These are phyloP conservation scores for Epinotia nisella DNA, from an alignment of 2,888 invertebrate genomes.

Conservation along the genomic window DNA sequence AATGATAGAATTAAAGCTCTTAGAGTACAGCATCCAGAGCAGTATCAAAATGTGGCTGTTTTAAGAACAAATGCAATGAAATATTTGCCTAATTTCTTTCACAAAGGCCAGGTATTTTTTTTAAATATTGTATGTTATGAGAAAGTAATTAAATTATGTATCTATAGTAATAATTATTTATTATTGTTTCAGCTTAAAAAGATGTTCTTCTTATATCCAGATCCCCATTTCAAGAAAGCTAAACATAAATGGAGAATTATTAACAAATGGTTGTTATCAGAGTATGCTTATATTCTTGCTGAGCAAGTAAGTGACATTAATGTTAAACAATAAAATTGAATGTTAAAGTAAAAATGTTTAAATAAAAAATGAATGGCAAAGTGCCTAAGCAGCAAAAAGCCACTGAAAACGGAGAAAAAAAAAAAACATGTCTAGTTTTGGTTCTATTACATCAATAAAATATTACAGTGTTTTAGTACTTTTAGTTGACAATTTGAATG, in stretches of 20 bases:
- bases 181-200: constrained; percentile 90
- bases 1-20: constrained; percentile 96
- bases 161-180: neutral
- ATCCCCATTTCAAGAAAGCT: constrained; percentile 99
- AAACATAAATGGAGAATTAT: constrained; percentile 99
- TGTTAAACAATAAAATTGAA: neutral
- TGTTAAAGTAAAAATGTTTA: neutral
- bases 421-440: too few relatives aligned
- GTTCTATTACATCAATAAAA: neutral
- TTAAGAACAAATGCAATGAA: constrained; percentile 99
- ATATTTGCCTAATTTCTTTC: constrained; percentile 98
- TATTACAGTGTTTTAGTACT: neutral
- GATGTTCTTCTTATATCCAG: constrained; percentile 99
- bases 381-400: too few relatives aligned
- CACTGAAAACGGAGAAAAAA: too few relatives aligned
- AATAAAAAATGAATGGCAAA: too few relatives aligned
- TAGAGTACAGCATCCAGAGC: constrained; percentile 88
- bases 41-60: constrained; percentile 97
- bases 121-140: too few relatives aligned
- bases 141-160: neutral
- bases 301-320: constrained; percentile 87
- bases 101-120: constrained; percentile 95
- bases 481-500: neutral
- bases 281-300: constrained; percentile 97
- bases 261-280: constrained; percentile 95